phyloP scores from a whole-genome alignment of 1,140 invertebrate genomes.

The Venustaconcha ellipsiformis region DNA sequence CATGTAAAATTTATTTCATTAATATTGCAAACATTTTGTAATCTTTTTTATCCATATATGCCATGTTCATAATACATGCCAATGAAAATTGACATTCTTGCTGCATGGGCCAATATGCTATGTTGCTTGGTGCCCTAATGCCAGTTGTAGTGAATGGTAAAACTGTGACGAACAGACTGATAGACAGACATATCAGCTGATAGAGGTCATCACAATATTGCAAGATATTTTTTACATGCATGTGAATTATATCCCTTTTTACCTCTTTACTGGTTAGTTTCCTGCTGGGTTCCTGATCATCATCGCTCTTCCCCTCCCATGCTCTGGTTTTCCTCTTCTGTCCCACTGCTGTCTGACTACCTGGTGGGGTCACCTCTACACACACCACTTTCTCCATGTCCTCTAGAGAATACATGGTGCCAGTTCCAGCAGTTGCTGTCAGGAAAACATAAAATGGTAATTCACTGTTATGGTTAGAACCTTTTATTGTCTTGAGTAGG shows the following conservation, averaged over 20 bases:
- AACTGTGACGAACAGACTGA: background rate
- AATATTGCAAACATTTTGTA: too few species aligned
- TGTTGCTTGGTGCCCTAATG: too few species aligned
- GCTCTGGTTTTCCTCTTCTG: constrained; percentile 24
- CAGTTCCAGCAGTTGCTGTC: background rate
- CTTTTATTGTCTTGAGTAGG: background rate
- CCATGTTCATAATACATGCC: too few species aligned
- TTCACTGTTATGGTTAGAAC: background rate
- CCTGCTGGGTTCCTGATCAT: constrained; percentile 17
- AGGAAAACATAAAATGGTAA: background rate
- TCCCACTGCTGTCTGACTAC: constrained; percentile 2
- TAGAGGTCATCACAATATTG: too few species aligned
- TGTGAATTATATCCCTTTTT: background rate
- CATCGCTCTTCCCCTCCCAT: constrained; percentile 15
- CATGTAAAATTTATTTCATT: too few species aligned
- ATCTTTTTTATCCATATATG: too few species aligned
- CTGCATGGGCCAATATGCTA: too few species aligned
- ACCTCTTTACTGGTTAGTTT: constrained; percentile 58
- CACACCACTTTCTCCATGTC: constrained; percentile 20
- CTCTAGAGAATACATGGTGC: constrained; percentile 13
- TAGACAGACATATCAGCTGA: background rate
- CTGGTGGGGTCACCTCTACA: constrained; percentile 7
- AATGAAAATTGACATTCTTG: too few species aligned
- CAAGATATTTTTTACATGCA: background rate
- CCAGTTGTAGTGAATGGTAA: too few species aligned